Evolutionary conservation across 2,888 invertebrate species (phyloP).

Genomic region (Euspilapteryx auroguttella): DNA sequence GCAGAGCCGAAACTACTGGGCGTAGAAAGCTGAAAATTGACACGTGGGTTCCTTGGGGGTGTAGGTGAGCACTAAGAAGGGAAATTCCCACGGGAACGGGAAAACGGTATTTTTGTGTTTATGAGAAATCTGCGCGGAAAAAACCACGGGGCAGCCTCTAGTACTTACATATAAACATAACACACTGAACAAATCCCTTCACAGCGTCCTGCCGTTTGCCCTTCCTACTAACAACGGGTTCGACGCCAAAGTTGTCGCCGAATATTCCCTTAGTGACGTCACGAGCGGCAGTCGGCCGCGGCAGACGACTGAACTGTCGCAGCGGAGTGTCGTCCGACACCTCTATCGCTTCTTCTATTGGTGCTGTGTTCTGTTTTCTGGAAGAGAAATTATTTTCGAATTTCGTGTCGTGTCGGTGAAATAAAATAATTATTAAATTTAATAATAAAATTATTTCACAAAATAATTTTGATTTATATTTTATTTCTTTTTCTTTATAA

Average conservation of each 20-base stretch:
- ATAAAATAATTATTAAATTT: not conserved
- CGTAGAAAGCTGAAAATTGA: no score
- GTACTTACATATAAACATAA: no score
- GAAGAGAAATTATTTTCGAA: not conserved
- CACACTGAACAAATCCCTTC: conserved; percentile 36
- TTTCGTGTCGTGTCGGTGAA: not conserved
- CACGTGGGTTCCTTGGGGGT: no score
- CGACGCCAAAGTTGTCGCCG: conserved; percentile 32
- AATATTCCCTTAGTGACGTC: conserved; percentile 24
- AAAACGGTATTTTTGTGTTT: no score
- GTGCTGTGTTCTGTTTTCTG: conserved; percentile 34
- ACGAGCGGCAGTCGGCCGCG: conserved; percentile 13
- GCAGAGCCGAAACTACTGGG: no score
- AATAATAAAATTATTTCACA: not conserved
- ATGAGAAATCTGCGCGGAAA: no score
- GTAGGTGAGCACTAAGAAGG: no score
- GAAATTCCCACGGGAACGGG: no score
- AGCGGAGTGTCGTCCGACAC: conserved; percentile 25
- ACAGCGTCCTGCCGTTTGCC: conserved; percentile 16
- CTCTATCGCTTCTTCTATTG: conserved; percentile 38
- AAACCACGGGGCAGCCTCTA: no score
- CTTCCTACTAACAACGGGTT: conserved; percentile 9
- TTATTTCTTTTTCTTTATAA: no score
- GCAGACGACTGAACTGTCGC: not conserved
- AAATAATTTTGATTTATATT: not conserved